These are phyloP conservation scores for Tethea ocularis DNA, from an alignment of 2,888 invertebrate genomes.

Conservation along the genomic window DNA sequence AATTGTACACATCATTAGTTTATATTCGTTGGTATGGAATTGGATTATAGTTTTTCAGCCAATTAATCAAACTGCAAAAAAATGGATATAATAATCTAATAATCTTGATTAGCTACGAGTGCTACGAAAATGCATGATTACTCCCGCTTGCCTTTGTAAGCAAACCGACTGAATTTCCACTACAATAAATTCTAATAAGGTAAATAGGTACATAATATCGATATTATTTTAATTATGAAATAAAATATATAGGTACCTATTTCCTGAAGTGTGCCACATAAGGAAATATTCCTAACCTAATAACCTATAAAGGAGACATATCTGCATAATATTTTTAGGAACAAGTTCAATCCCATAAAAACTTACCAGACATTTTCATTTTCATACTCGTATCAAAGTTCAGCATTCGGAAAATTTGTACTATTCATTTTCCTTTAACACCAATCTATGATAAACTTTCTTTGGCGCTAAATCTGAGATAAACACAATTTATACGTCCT, in stretches of 20 bases:
- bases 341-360: conserved; percentile 6
- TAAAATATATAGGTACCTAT: not conserved
- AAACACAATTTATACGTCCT: not conserved
- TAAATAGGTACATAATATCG: too few species aligned
- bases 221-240: not conserved
- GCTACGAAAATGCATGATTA: conserved; percentile 18
- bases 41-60: too few species aligned
- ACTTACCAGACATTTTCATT: conserved; percentile 81
- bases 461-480: not conserved
- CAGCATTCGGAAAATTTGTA: conserved; percentile 45
- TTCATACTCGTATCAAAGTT: conserved; percentile 58
- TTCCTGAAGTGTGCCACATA: not conserved
- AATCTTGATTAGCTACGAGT: not conserved
- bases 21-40: too few species aligned
- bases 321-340: not conserved
- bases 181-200: not conserved
- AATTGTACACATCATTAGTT: too few species aligned
- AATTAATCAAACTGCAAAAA: not conserved
- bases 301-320: not conserved
- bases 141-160: conserved; percentile 29
- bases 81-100: not conserved
- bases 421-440: conserved; percentile 26
- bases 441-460: not conserved
- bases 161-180: conserved; percentile 18
- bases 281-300: not conserved